phyloP scores from a whole-genome alignment of 2,113 vertebrate genomes.

The Proterorhinus semilunaris region DNA sequence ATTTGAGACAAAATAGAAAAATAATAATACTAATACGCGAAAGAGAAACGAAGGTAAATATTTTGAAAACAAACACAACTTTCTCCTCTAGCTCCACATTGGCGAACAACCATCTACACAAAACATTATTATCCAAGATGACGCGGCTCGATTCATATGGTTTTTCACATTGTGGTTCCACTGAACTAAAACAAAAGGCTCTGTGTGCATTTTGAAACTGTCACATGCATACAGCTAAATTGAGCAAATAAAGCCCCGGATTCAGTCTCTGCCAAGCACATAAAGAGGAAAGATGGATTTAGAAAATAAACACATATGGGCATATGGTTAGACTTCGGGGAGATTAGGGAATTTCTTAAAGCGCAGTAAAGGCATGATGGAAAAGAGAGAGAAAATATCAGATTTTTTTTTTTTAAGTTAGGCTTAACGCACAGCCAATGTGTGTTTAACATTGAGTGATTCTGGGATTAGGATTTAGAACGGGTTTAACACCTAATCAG shows the following conservation, averaged over 20 bases:
- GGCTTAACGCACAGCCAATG: slow-evolving; percentile 5
- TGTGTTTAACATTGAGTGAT: slow-evolving; percentile 6
- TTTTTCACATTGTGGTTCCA: slow-evolving; percentile 17
- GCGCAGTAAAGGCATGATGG: slow-evolving; percentile 24
- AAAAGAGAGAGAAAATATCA: slow-evolving; percentile 28
- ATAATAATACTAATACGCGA: no score
- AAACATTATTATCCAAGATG: slow-evolving; percentile 13
- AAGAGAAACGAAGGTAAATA: not conserved
- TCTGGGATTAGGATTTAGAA: slow-evolving; percentile 7
- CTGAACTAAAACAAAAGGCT: slow-evolving; percentile 16
- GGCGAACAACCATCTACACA: not conserved
- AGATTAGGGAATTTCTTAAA: slow-evolving; percentile 37
- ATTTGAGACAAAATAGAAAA: no score
- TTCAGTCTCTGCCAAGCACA: slow-evolving; percentile 47
- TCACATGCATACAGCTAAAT: slow-evolving; percentile 44
- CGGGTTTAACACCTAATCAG: slow-evolving; percentile 10
- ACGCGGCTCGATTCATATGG: slow-evolving; percentile 11
- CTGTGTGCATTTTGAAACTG: slow-evolving; percentile 40
- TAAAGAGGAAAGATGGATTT: slow-evolving; percentile 57
- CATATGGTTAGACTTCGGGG: slow-evolving; percentile 60
- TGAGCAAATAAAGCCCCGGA: slow-evolving; percentile 51
- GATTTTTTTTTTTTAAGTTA: not conserved
- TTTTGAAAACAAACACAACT: not conserved
- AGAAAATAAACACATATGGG: slow-evolving; percentile 46
- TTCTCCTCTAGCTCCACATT: not conserved